Base-by-base conservation (phyloP, 1,140 invertebrate species). In the Colletes gigas region DNA sequence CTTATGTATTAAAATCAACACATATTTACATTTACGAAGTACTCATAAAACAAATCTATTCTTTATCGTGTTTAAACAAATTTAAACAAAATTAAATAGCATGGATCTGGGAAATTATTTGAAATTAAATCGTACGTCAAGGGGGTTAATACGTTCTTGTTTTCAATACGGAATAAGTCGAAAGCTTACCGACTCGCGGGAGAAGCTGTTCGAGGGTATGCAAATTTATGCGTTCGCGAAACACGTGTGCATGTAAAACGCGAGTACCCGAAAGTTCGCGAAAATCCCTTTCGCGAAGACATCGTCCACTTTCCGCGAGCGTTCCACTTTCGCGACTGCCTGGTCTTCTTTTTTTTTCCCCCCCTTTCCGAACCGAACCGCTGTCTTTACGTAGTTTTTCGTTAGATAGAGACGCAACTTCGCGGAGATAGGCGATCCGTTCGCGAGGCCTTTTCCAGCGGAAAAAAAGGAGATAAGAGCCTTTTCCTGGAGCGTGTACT, bases 361-460 rank as follows among this genome's bases (percentile, higher is more conserved):
- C 15, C 6, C n/a, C 3, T 17, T 17, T 14, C 50, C 67, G 67
- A 65, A 54, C 12, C 68, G 50, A 30, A n/a, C 30, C 17, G 30
- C 15, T 21, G 21, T 21, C 50, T 41, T 57, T 9, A 12, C 17
- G 30, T 41, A n/a, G 5, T 60, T 62, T 17, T n/a, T 30, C 54
- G 21, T n/a, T 7, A 15, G 44, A 69, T 65, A 17, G 50, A 19
- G 1, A 6, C 14, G 12, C 50, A 73, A 73, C 69, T 79, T 79
- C 50, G 69, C 72, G 52, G 17, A 73, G 77, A 65, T 73, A 79
- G 60, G 65, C 60, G 77, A 73, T 57, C 54, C 60, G 60, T 71
- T 73, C 47, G 47, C 8, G 76, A 62, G 55, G n/a, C 57, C 60
- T 52, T 62, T 39, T 62, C 76, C 17, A 19, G 30, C 17, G 7